A percentile compares a stretch with the other conserved stretches of the same genome.
These are phyloP conservation scores for Nothoprocta perdicaria DNA, from an alignment of 2,113 vertebrate species.

Conservation along the genomic window DNA sequence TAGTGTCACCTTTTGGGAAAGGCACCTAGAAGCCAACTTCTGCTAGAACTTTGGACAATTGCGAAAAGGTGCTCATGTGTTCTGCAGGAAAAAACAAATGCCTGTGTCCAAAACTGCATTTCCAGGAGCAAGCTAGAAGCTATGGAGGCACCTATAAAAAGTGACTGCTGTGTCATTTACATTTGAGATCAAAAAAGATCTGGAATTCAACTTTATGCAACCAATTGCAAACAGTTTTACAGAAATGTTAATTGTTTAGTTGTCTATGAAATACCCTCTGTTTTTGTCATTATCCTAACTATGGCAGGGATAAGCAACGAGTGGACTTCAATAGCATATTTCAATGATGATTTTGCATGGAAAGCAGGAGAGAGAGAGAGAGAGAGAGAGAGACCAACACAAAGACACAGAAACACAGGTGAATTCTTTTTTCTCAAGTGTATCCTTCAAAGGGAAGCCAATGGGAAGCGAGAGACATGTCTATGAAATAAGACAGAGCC, in stretches of 20 bases:
- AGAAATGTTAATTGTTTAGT: neutral
- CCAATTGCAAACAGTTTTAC: constrained; percentile 22
- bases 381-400: constrained; percentile 62
- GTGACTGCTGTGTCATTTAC: constrained; percentile 2
- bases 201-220: neutral
- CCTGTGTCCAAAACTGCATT: constrained; percentile 62
- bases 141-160: constrained; percentile 50
- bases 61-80: neutral
- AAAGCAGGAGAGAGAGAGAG: constrained; percentile 59
- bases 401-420: constrained; percentile 69
- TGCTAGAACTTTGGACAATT: constrained; percentile 7
- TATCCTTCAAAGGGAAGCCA: constrained; percentile 46
- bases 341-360: constrained; percentile 68
- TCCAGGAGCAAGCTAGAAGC: constrained; percentile 61
- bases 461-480: neutral
- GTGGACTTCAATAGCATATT: constrained; percentile 69
- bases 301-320: constrained; percentile 50
- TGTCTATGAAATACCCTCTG: constrained; percentile 22
- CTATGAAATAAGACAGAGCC: constrained; percentile 12
- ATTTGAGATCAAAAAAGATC: constrained; percentile 23
- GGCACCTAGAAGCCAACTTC: neutral
- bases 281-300: constrained; percentile 44
- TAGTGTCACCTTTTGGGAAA: neutral
- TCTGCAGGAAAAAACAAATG: constrained; percentile 12
- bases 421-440: constrained; percentile 67